These are phyloP conservation scores for Caenorhabditis uteleia DNA, from an alignment of 2,888 invertebrate species.

Conservation along the genomic window DNA sequence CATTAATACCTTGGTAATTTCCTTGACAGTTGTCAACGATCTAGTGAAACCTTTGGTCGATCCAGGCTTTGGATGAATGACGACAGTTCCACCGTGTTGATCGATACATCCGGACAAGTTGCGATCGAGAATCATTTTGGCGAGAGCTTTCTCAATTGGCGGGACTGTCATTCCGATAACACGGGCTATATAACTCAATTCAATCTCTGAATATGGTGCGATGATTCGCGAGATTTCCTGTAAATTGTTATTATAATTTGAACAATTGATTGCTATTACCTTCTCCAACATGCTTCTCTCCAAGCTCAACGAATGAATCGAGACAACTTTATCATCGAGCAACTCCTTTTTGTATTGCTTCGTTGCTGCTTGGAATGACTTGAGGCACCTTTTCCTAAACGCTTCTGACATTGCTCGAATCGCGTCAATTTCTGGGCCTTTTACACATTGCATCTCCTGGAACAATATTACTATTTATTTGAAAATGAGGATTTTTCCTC, in stretches of 20 bases:
- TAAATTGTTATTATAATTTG: too few species aligned
- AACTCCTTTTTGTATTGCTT: slow-evolving; percentile 74
- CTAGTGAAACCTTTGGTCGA: slow-evolving; percentile 15
- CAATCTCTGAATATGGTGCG: slow-evolving; percentile 95
- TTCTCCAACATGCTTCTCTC: slow-evolving; percentile 99
- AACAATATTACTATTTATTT: too few species aligned
- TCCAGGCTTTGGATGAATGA: slow-evolving; percentile 78
- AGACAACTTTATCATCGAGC: slow-evolving; percentile 79
- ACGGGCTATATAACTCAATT: slow-evolving; percentile 72
- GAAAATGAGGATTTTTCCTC: too few species aligned
- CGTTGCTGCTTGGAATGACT: slow-evolving; percentile 84
- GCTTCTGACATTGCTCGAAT: slow-evolving; percentile 96
- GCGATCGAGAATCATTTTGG: slow-evolving; percentile 98
- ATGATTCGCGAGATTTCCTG: slow-evolving; percentile 94
- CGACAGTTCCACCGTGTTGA: slow-evolving; percentile 94
- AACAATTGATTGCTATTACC: too few species aligned
- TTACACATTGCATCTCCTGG: neutral
- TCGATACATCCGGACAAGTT: slow-evolving; percentile 84
- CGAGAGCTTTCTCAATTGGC: slow-evolving; percentile 92
- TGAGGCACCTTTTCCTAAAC: slow-evolving; percentile 90
- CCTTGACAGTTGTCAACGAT: slow-evolving; percentile 19
- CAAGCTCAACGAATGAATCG: slow-evolving; percentile 93
- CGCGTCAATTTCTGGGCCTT: slow-evolving; percentile 83
- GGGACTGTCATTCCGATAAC: slow-evolving; percentile 72
- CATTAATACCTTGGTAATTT: slow-evolving; percentile 17